Percentiles rank a stretch among this genome's conserved stretches.
These are phyloP conservation scores for Urosaurus nigricauda DNA, from an alignment of 2,797 vertebrate species.

Conservation along the genomic window DNA sequence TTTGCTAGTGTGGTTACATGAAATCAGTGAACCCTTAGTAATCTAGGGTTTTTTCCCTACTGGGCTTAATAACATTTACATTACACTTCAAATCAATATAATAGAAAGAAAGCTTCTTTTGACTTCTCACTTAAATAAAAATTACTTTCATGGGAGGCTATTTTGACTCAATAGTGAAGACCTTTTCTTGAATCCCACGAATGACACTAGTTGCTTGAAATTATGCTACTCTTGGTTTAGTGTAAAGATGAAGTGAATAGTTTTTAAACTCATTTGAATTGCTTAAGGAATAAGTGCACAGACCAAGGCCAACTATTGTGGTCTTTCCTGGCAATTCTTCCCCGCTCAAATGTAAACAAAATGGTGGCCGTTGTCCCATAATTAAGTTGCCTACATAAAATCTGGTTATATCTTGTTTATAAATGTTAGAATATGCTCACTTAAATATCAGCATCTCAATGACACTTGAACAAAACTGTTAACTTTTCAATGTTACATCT, in stretches of 20 bases:
- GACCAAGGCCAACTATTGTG: no score
- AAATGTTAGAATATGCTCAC: not conserved
- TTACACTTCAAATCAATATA: not conserved
- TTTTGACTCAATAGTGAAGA: not conserved
- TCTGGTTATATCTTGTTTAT: not conserved
- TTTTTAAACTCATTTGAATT: not conserved
- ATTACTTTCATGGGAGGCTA: not conserved
- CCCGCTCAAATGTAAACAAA: not conserved
- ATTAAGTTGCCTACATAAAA: no score
- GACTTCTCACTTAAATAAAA: not conserved
- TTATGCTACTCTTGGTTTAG: not conserved
- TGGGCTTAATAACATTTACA: not conserved
- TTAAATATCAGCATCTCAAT: no score
- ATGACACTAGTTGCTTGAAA: not conserved
- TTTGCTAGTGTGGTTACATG: not conserved
- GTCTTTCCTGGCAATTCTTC: not conserved
- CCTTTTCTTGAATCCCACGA: not conserved
- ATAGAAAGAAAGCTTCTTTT: not conserved
- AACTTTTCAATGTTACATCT: no score
- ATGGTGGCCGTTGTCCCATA: not conserved
- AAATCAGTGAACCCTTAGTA: not conserved
- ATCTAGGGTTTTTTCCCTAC: not conserved
- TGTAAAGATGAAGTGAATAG: not conserved
- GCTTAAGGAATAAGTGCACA: not conserved
- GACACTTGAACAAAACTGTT: no score